Base-by-base conservation (phyloP, 2,797 vertebrate genomes). In the Coranthus polyacanthus region DNA sequence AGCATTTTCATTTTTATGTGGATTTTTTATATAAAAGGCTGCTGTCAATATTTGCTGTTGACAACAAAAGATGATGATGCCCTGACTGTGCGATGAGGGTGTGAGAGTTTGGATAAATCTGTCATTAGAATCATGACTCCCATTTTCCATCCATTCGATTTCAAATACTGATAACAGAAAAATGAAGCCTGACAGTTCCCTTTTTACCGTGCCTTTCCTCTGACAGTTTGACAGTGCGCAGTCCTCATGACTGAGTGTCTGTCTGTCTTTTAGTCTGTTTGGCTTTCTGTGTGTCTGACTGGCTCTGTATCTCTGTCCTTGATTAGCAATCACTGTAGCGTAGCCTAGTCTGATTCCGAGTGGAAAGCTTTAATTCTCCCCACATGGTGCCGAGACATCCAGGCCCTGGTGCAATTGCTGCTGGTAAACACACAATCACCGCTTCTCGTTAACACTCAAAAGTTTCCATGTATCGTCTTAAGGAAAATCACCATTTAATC, bases 201-300 rank as follows among this genome's bases (percentile, higher is more conserved):
- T 56, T 84, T 73, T 68, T 62, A 52, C 37, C 39, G 46, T 37
- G 54, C 44, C 54, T 65, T 69, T 72, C 47, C 53, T 75, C 59
- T 72, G 83, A 89, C 85, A 87, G 79, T 59, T 78, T 87, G 84
- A 88, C 84, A 80, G 75, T 36, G 47, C 51, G 65, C 81, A 52
- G 71, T 63, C 53, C 57, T 78, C 42, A 24, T 38, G 72, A 73
- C 78, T 17, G 72, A 83, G 59, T 62, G 61, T 73, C 60, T 55
- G 44, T 42, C 67, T 65, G 12, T 60, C 68, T 67, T n/a, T n/a
- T n/a, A n/a, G 1, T 72, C 59, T 5, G 21, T 51, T 36, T 63
- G 39, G 9, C 24, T 65, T 11, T 50, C 52, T 32, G n/a, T 15
- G 58, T 56, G 26, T 61, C 60, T n/a, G 36, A 22, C 34, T 47